phyloP scores from a whole-genome alignment of 2,888 invertebrate genomes.

The Tyria jacobaeae region DNA sequence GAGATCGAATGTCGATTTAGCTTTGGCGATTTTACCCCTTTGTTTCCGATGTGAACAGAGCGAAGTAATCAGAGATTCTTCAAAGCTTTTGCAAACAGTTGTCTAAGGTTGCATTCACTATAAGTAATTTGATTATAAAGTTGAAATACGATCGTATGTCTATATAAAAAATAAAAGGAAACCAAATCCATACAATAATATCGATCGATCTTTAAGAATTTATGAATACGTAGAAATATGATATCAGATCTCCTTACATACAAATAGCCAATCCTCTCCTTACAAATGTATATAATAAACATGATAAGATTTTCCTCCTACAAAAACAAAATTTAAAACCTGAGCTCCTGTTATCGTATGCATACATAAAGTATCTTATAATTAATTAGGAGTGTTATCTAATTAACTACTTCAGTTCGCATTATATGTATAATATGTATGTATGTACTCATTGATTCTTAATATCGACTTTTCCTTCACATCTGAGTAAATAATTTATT shows the following conservation, averaged over 20 bases:
- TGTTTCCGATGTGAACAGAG: neutral
- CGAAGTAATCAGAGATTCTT: conserved; percentile 3
- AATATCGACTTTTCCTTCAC: conserved; percentile 1
- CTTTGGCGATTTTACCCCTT: conserved; percentile 27
- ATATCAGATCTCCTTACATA: neutral
- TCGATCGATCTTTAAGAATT: neutral
- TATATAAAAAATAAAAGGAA: neutral
- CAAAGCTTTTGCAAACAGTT: neutral
- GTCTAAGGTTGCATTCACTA: neutral
- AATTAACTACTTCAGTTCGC: neutral
- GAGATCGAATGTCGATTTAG: conserved; percentile 44
- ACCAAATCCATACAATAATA: neutral
- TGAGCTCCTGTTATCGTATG: neutral
- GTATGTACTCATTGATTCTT: conserved; percentile 21
- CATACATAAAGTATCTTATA: neutral
- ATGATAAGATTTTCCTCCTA: neutral
- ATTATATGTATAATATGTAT: too few relatives aligned
- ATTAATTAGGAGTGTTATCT: neutral
- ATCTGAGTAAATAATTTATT: conserved; percentile 19
- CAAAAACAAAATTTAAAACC: neutral
- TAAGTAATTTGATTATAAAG: neutral
- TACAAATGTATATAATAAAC: neutral
- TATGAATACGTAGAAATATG: neutral
- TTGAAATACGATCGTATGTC: neutral
- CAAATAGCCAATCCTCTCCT: neutral